These are phyloP conservation scores for Pogonus chalceus DNA, from an alignment of 1,140 invertebrate genomes.

Conservation along the genomic window DNA sequence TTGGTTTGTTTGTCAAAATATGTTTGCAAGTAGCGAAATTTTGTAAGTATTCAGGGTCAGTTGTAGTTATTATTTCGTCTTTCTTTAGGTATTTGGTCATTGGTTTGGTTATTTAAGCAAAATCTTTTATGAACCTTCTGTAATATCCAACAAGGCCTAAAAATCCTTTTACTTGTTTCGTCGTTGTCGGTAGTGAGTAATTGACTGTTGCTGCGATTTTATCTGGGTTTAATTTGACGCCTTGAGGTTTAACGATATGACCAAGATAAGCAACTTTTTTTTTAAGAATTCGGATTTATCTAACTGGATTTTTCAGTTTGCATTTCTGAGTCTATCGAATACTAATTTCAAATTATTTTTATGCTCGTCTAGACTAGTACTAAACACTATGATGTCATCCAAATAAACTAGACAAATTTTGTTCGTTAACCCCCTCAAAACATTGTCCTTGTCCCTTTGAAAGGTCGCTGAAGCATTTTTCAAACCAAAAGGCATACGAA, in stretches of 20 bases:
- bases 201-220: conserved; percentile 19
- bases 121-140: too few species aligned
- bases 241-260: conserved; percentile 21
- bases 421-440: too few species aligned
- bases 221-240: conserved; percentile 16
- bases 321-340: conserved; percentile 13
- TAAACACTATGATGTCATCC: conserved; percentile 26
- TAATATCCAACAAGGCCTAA: conserved; percentile 15
- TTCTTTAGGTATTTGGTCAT: too few species aligned
- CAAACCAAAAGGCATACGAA: too few species aligned
- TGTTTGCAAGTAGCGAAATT: too few species aligned
- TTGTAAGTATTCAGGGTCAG: too few species aligned
- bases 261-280: too few species aligned
- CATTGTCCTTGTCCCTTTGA: neutral
- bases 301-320: conserved; percentile 26
- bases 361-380: conserved; percentile 14
- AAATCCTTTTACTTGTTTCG: conserved; percentile 19
- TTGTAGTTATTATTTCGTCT: conserved; percentile 12
- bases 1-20: too few species aligned
- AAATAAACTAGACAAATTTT: conserved; percentile 23
- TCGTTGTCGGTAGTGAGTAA: conserved; percentile 17
- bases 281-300: too few species aligned
- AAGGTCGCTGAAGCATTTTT: too few species aligned
- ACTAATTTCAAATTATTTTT: conserved; percentile 9
- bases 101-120: too few species aligned